Percentiles rank a stretch among this genome's conserved stretches.
Evolutionary conservation across 2,113 vertebrate species (phyloP).

Genomic region (Pavo muticus): DNA sequence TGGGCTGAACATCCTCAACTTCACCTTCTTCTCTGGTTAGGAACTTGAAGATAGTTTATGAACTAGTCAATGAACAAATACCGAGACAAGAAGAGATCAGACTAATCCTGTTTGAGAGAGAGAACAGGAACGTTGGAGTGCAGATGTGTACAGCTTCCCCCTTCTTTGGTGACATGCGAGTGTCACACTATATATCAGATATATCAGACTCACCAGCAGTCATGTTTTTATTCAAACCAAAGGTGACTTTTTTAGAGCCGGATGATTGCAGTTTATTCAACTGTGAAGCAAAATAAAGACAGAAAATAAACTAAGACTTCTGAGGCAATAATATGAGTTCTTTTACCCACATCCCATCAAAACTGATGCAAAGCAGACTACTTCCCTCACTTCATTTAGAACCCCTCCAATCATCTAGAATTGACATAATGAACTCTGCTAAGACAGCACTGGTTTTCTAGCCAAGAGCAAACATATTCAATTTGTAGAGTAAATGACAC

Average conservation of each 20-base stretch:
- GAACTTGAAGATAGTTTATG: neutral
- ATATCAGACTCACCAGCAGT: constrained; percentile 80
- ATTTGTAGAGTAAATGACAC: neutral
- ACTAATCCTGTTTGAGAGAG: neutral
- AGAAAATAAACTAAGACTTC: neutral
- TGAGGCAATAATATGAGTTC: neutral
- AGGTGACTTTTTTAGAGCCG: constrained; percentile 85
- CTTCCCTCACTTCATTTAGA: neutral
- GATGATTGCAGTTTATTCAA: constrained; percentile 57
- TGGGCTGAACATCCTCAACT: neutral
- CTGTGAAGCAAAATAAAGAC: constrained; percentile 47
- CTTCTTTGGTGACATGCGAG: neutral
- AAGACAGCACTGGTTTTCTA: neutral
- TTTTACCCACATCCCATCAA: neutral
- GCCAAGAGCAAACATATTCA: neutral
- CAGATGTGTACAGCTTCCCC: neutral
- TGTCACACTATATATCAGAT: neutral
- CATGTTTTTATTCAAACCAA: constrained; percentile 87
- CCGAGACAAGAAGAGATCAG: neutral
- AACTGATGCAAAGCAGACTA: neutral
- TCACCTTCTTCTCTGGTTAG: neutral
- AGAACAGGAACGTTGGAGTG: neutral
- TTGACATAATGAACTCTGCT: neutral
- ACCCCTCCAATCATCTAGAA: neutral
- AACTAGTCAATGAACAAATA: neutral